A percentile compares a stretch with the other conserved stretches of the same genome.
Evolutionary conservation across 2,797 vertebrate genomes (phyloP).

Genomic region (Gallinago solitaria): DNA sequence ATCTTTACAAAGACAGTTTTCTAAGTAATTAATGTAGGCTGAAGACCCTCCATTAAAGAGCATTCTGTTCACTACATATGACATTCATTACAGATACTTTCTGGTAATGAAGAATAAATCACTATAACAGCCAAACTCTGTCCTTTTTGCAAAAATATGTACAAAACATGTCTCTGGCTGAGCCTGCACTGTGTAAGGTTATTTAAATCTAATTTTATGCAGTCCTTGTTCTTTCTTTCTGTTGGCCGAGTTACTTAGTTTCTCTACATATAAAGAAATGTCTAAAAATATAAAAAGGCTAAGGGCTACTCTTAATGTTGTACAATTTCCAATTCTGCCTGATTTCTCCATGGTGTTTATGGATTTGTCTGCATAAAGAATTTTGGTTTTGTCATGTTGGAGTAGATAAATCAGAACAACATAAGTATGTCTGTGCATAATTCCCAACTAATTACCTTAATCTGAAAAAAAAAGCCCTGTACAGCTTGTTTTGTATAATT

Average conservation of each 20-base stretch:
- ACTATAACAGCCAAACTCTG: neutral
- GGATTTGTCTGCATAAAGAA: neutral
- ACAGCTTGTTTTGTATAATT: neutral
- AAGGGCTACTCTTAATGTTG: neutral
- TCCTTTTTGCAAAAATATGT: neutral
- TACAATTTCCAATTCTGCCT: neutral
- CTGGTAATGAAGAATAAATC: neutral
- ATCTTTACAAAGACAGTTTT: neutral
- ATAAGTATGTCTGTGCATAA: neutral
- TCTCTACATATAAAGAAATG: neutral
- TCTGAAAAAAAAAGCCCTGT: neutral
- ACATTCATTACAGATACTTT: neutral
- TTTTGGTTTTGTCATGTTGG: neutral
- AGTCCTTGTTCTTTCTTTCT: neutral
- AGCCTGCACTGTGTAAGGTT: neutral
- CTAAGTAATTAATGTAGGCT: neutral
- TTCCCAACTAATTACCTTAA: neutral
- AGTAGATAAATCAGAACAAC: neutral
- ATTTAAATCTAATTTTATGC: neutral
- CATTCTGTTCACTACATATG: neutral
- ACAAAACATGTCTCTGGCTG: accelerated
- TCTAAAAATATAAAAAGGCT: neutral
- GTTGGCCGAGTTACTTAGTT: neutral
- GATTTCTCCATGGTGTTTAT: neutral
- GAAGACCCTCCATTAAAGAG: neutral